phyloP scores from a whole-genome alignment of 2,113 vertebrate species.

The Actinemys pallida region DNA sequence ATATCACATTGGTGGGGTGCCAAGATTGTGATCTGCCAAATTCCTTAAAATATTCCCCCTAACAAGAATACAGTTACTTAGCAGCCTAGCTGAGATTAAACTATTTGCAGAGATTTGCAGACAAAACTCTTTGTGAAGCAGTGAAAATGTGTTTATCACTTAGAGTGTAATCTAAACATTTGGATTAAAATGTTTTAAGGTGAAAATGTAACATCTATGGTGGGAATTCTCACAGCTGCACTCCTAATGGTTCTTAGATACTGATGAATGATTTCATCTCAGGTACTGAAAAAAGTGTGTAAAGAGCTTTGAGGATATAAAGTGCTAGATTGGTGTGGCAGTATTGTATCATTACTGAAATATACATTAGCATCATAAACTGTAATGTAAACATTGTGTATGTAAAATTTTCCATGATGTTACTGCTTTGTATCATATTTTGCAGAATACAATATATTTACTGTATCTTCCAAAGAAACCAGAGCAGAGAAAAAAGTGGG shows the following conservation, averaged over 20 bases:
- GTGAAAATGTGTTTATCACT: background rate
- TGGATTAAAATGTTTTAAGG: background rate
- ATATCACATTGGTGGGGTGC: background rate
- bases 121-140: background rate
- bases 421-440: background rate
- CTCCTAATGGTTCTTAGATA: background rate
- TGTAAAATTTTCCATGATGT: background rate
- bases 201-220: background rate
- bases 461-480: background rate
- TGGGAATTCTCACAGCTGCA: background rate
- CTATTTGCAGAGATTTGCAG: slow-evolving; percentile 13
- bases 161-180: background rate
- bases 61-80: slow-evolving; percentile 16
- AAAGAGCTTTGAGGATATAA: background rate
- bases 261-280: background rate
- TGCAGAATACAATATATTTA: background rate
- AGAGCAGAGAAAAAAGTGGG: background rate
- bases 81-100: background rate
- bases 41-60: background rate
- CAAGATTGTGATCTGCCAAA: slow-evolving; percentile 20
- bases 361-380: background rate
- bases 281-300: background rate
- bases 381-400: background rate
- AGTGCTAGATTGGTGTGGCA: background rate
- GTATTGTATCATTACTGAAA: background rate